These are phyloP conservation scores for Chironomus tentans DNA, from an alignment of 2,888 invertebrate species.

Conservation along the genomic window DNA sequence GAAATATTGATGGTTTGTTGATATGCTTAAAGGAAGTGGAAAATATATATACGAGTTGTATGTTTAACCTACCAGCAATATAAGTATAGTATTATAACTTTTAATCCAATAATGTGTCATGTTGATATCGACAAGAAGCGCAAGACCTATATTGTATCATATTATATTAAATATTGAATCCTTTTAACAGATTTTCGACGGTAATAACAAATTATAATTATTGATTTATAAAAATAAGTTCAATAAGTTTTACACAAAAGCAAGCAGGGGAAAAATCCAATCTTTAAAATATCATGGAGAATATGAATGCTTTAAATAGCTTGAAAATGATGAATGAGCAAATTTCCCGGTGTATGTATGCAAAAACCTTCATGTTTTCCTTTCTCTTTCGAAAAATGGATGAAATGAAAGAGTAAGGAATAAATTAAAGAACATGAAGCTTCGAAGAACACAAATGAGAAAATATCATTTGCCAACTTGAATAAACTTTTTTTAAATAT, in stretches of 20 bases:
- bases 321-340: slow-evolving; percentile 24
- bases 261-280: background rate
- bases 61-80: background rate
- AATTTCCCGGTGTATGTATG: slow-evolving; percentile 2
- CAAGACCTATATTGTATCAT: background rate
- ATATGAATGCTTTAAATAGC: background rate
- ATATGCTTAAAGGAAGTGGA: background rate
- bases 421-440: too few species aligned
- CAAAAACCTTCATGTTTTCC: background rate
- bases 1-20: background rate
- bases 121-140: background rate
- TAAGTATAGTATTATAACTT: slow-evolving; percentile 4
- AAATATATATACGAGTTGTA: background rate
- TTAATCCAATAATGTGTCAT: slow-evolving; percentile 6
- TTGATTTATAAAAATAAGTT: slow-evolving; percentile 1
- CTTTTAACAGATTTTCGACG: slow-evolving; percentile 11
- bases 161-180: slow-evolving; percentile 2
- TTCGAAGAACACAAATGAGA: background rate
- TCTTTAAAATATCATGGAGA: too few species aligned
- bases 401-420: too few species aligned
- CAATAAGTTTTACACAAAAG: background rate
- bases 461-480: slow-evolving; percentile 22
- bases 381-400: too few species aligned
- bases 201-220: slow-evolving; percentile 2
- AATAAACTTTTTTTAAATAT: slow-evolving; percentile 22